phyloP scores from a whole-genome alignment of 2,113 vertebrate genomes.

The Grammomys dolichurus region DNA sequence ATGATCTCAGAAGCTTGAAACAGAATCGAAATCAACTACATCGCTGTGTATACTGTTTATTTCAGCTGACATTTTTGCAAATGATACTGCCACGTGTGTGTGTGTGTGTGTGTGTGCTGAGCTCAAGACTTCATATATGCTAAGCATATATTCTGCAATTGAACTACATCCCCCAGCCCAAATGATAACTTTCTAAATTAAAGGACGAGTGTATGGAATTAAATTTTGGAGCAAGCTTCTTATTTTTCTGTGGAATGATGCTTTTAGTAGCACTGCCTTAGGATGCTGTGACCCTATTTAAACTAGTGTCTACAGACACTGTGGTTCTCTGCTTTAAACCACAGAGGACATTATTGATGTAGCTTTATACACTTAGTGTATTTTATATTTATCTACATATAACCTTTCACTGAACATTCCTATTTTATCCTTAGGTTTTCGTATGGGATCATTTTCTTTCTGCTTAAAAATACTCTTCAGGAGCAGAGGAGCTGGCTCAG shows the following conservation, averaged over 20 bases:
- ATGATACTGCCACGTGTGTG: not conserved
- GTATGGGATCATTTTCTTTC: not conserved
- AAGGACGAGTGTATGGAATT: not conserved
- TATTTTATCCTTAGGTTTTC: not conserved
- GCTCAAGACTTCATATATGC: not conserved
- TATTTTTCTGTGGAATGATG: not conserved
- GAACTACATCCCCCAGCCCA: not conserved
- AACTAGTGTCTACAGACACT: not conserved
- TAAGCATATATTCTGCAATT: not conserved
- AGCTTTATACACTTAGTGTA: not conserved
- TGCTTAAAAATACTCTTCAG: not conserved
- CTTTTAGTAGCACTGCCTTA: not conserved
- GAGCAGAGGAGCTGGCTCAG: too few relatives aligned
- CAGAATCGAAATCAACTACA: not conserved
- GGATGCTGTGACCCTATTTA: not conserved
- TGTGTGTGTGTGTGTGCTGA: not conserved
- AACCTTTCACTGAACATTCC: not conserved
- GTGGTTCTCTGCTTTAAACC: not conserved
- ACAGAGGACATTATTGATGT: not conserved
- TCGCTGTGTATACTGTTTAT: not conserved
- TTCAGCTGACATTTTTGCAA: slow-evolving; percentile 48
- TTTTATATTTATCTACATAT: not conserved
- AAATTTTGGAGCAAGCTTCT: not conserved
- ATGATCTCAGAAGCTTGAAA: slow-evolving; percentile 5
- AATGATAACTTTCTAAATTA: slow-evolving; percentile 19